Conservation (phyloP, 1,140 invertebrate species). For the Ericerus pela region DNA sequence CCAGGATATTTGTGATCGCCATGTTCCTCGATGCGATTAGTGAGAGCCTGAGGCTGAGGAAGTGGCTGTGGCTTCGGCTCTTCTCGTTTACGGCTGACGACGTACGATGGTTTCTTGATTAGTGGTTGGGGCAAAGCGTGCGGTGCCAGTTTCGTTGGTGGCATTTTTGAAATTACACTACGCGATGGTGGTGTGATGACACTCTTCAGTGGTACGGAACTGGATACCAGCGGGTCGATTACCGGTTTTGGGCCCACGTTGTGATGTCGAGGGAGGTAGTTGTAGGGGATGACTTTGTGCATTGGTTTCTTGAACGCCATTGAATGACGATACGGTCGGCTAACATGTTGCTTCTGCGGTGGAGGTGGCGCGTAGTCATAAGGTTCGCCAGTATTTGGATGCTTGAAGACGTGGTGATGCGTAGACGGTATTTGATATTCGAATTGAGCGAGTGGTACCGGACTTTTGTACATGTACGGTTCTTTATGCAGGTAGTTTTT, state of each 20-base stretch:
- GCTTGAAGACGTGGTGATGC: neutral
- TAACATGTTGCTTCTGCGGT: neutral
- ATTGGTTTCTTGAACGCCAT: constrained; percentile 17
- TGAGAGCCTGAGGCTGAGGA: neutral
- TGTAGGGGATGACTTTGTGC: constrained; percentile 4
- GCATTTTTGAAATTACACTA: neutral
- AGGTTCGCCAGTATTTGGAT: neutral
- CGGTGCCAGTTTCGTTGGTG: neutral
- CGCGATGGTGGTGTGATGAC: neutral
- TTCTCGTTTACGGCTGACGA: neutral
- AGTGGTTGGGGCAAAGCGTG: neutral
- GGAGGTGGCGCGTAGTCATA: neutral
- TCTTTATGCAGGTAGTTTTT: neutral
- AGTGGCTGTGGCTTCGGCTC: neutral
- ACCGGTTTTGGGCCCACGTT: neutral
- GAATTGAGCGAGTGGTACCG: neutral
- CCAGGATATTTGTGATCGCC: neutral
- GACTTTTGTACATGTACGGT: neutral
- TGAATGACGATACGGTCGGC: constrained; percentile 9
- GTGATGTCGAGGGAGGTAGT: neutral
- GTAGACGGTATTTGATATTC: constrained; percentile 1
- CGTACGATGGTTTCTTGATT: neutral
- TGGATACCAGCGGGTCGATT: neutral
- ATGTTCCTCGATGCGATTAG: neutral
- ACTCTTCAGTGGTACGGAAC: neutral